Evolutionary conservation across 37 sponge, comb jelly and placozoan species (phyloP), one percentile per base, ranked within the genome.

Genomic region (Eunapius fragilis): DNA sequence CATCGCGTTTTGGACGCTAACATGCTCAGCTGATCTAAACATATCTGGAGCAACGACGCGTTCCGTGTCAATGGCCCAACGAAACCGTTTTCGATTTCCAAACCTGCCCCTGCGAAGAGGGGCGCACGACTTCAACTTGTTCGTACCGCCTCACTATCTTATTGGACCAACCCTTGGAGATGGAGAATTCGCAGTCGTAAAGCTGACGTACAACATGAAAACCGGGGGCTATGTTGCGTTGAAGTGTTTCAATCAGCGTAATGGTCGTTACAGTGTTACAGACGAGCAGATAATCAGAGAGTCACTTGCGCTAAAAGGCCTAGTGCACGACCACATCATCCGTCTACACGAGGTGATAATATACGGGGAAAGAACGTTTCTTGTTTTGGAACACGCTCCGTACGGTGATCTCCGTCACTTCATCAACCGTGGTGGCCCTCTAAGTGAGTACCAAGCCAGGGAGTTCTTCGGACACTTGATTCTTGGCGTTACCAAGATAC

Each of bases 201-300:
- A 78, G 31, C 12, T 86, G 37, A 83, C 91, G 12, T 86, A 85
- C 79, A 82, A 91, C 83, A 74, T 91, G 47, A 67, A 79, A 71
- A 78, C 74, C 1, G 81, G 77, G 1, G 36, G 25, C 12, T 70
- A 75, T 50, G 91, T 86, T 26, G 91, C 87, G 4, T 72, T 91
- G 19, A 91, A 91, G 45, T 71, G 75, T 48, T 91, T 86, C 74
- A 82, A 48, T 9, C 78, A 69, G 25, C 76, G 91, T 9, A 71
- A 70, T 22, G 91, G 91, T 2, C 78, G 74, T 0, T 86, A 85
- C 67, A 85, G 70, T 78, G 73, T 85, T 72, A 72, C 86, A 24
- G 91, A 91, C 50, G 91, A 91, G 68, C 91, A 91, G 37, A 91
- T 91, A 0, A 81, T 91, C 33, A 37, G 91, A 82, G 91, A 91